Base-by-base conservation (phyloP, 1,140 invertebrate species). In the Theocolax elegans region DNA sequence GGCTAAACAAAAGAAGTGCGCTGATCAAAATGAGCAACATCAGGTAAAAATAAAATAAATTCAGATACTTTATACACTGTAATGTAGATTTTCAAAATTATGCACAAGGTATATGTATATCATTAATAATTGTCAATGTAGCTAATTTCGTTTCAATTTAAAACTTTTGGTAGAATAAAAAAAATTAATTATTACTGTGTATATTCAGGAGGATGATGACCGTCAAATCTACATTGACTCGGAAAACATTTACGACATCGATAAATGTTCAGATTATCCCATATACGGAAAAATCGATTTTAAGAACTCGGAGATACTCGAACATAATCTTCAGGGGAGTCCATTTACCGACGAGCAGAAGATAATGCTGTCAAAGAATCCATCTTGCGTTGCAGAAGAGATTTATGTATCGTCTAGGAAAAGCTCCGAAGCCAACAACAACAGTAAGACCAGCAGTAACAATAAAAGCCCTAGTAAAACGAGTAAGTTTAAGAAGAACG, bases 401-500 rank as follows among this genome's bases (percentile, higher is more conserved):
- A 68, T 74, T 13, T 73, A 65, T 3, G 46, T 8, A 2, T 19
- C 35, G 1, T 63, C 75, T 0, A 75, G 74, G 17, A 71, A 53
- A 53, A 21, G 13, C n/a, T 21, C 42, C 23, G 73, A 75, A 35
- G 40, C 31, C 6, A 68, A 75, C 46, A 78, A 75, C 25, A 74
- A 74, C 19, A 67, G 53, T 9, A 72, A 38, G 9, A 62, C 46
- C 21, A 71, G 46, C 19, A 63, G 40, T 27, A 81, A 79, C 15
- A 74, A 73, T 23, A 76, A 74, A 31, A 63, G 64, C 12, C 71
- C 72, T 17, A 81, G 73, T 29, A 76, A 74, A 17, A 65, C 54
- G n/a, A 71, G 23, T 13, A 81, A 78, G 35, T 72, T 74, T 15
- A 76, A 74, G 40, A 85, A 81, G 38, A 76, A 77, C 7, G 84